A percentile compares a stretch with the other conserved stretches of the same genome.
Conservation (phyloP, 2,888 invertebrate genomes). For the Polymixis lichenea region DNA sequence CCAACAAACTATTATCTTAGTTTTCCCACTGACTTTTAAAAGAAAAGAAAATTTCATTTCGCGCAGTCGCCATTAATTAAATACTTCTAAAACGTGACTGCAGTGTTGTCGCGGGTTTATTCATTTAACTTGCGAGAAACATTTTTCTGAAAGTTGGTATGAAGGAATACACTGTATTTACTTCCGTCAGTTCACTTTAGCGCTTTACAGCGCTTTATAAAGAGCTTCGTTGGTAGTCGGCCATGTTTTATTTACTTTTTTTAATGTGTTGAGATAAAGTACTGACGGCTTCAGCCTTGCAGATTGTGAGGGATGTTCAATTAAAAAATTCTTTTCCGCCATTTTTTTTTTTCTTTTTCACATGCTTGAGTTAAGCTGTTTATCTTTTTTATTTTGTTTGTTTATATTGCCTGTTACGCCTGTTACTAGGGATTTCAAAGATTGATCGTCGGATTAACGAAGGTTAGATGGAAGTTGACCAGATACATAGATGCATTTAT, state of each 20-base stretch:
- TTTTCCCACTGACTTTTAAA: constrained; percentile 67
- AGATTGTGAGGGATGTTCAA: constrained; percentile 40
- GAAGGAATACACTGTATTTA: constrained; percentile 50
- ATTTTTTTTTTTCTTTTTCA: constrained; percentile 25
- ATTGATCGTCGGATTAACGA: not conserved
- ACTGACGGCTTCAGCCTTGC: constrained; percentile 35
- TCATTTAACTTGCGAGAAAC: constrained; percentile 63
- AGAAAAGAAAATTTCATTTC: constrained; percentile 77
- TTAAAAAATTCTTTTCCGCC: constrained; percentile 30
- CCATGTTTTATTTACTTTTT: constrained; percentile 48
- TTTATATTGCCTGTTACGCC: not conserved
- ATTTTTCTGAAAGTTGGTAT: constrained; percentile 57
- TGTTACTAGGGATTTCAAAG: not conserved
- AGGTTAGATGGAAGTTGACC: not conserved
- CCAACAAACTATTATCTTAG: constrained; percentile 75
- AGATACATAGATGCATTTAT: not conserved
- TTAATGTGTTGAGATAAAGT: constrained; percentile 40
- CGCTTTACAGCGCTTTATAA: constrained; percentile 54
- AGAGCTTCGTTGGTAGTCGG: constrained; percentile 39
- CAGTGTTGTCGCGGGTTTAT: constrained; percentile 66
- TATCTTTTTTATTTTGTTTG: not conserved
- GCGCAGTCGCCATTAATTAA: constrained; percentile 77
- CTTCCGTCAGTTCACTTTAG: constrained; percentile 59
- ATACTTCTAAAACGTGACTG: constrained; percentile 74
- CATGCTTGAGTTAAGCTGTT: constrained; percentile 3